phyloP scores from a whole-genome alignment of 2,113 vertebrate genomes.

The Collichthys lucidus region DNA sequence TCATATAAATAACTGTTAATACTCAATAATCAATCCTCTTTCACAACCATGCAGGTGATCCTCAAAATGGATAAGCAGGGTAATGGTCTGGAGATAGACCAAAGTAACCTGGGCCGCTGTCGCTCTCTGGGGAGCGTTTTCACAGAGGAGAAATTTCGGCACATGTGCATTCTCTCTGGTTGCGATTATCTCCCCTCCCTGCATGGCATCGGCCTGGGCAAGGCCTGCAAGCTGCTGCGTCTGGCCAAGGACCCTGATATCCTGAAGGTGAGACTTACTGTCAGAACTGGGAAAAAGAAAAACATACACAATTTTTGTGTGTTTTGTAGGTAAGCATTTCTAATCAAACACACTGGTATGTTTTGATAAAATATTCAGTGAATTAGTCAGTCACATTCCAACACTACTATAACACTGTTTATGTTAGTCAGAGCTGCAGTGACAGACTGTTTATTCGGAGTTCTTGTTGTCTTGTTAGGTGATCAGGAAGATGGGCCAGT shows the following conservation, averaged over 20 bases:
- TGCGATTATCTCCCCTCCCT: conserved; percentile 98
- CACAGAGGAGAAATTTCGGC: conserved; percentile 96
- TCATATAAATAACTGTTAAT: background rate
- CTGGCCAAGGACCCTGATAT: conserved; percentile 95
- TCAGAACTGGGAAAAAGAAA: no score
- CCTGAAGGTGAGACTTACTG: conserved; percentile 86
- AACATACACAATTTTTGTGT: no score
- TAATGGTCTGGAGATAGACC: conserved; percentile 94
- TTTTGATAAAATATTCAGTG: background rate
- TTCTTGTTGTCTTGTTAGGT: conserved; percentile 81
- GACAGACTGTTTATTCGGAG: no score
- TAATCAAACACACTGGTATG: no score
- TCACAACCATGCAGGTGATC: conserved; percentile 86
- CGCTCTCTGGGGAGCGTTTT: conserved; percentile 92
- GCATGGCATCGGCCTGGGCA: conserved; percentile 95
- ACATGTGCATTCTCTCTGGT: conserved; percentile 99
- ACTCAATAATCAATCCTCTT: background rate
- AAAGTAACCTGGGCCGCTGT: conserved; percentile 91
- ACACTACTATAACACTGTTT: no score
- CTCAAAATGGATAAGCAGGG: conserved; percentile 98
- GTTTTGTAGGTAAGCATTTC: no score
- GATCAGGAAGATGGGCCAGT: conserved; percentile 97
- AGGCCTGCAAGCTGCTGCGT: conserved; percentile 93
- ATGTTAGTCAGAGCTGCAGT: no score
- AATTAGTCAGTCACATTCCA: background rate